A percentile compares a stretch with the other conserved stretches of the same genome.
Evolutionary conservation across 2,113 vertebrate genomes (phyloP).

Genomic region (Coptodon bakossiorum): DNA sequence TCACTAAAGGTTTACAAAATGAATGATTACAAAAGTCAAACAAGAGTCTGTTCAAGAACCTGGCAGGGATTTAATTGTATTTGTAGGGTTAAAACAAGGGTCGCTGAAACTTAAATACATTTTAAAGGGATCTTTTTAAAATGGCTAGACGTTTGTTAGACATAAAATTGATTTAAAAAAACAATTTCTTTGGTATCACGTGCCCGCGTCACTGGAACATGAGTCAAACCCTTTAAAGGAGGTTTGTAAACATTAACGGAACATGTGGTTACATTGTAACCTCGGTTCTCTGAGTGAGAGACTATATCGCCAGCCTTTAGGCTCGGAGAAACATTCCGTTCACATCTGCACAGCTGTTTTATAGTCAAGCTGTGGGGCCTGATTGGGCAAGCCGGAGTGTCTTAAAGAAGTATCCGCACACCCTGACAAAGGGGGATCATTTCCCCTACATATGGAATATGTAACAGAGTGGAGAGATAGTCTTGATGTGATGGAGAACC

Average conservation of each 20-base stretch:
- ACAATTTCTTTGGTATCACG: constrained; percentile 10
- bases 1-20: background rate
- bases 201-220: background rate
- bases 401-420: background rate
- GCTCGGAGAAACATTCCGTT: background rate
- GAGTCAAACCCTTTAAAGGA: background rate
- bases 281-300: background rate
- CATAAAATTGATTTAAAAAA: background rate
- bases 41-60: background rate
- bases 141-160: background rate
- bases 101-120: background rate
- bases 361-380: background rate
- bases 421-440: background rate
- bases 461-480: background rate
- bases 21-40: background rate
- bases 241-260: constrained; percentile 50
- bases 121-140: background rate
- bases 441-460: background rate
- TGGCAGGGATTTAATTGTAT: background rate
- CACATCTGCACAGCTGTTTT: background rate
- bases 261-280: background rate
- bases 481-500: background rate
- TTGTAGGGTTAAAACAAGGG: background rate
- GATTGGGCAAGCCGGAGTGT: fast-evolving
- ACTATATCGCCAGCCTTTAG: background rate